Evolutionary conservation across 2,113 vertebrate genomes (phyloP), one percentile per base, ranked within the genome.

Genomic region (Mungos mungo): DNA sequence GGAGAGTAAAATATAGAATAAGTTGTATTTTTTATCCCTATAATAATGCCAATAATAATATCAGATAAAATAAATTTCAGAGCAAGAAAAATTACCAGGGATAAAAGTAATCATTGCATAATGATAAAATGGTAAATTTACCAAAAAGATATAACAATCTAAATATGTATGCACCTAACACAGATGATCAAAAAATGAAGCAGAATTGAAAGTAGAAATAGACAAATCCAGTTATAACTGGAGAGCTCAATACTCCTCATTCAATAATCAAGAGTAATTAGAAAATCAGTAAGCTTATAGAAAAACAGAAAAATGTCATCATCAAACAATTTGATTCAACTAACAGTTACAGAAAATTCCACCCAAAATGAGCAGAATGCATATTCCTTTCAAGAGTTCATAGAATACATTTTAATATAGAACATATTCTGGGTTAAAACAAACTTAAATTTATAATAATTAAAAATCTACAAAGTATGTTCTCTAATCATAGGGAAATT

Each of bases 51-150:
- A 85, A 8, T 50, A 33, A 50, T 69, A 79, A 90, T n/a, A 21
- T 63, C 41, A 85, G 63, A 71, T 66, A 65, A 96, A 63, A 81
- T n/a, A 63, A 83, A 93, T 84, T 77, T 68, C 31, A 92, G 82
- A 87, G 6, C 13, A 92, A 52, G 54, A 57, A 88, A 91, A 88
- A 93, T 41, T 93, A 54, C 8, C n/a, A 76, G 21, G 29, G n/a
- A 66, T 65, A 66, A 52, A 92, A 19, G 7, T 0, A 25, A 7
- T 54, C n/a, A 66, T 19, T 66, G 29, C 18, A 66, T 68, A 16
- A 35, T 45, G 25, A 81, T 57, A 83, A 82, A 45, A 54, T 57
- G 82, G 29, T 33, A 71, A 71, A 41, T 88, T 80, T n/a, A 50
- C 10, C 7, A 41, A 47, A 54, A 92, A 45, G 29, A 52, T 52